phyloP scores from a whole-genome alignment of 1,140 invertebrate genomes.

The Drosophila sp. region DNA sequence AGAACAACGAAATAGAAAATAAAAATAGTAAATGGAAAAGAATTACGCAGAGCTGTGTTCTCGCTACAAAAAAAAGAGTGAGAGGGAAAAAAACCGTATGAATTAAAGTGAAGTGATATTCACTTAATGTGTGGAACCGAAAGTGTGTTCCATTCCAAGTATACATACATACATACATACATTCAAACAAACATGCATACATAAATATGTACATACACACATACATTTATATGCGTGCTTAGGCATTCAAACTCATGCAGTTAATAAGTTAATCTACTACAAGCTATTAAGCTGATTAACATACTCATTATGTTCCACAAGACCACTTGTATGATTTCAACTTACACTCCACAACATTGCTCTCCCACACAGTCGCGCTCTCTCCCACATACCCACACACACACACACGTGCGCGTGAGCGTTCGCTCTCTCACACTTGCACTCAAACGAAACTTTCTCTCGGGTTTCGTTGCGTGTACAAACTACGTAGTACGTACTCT shows the following conservation, averaged over 20 bases:
- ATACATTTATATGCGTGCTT: not conserved
- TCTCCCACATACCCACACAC: too few relatives aligned
- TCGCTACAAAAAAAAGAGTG: not conserved
- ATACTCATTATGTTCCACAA: slow-evolving; percentile 27
- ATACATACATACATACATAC: not conserved
- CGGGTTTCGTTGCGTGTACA: slow-evolving; percentile 14
- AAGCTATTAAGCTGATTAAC: slow-evolving; percentile 48
- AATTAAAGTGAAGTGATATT: slow-evolving; percentile 24
- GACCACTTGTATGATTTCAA: slow-evolving; percentile 76
- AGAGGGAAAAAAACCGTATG: not conserved
- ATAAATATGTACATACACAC: not conserved
- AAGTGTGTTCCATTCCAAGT: not conserved
- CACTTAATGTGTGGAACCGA: not conserved
- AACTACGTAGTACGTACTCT: too few relatives aligned
- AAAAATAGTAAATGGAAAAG: slow-evolving; percentile 16
- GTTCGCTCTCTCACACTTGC: slow-evolving; percentile 20
- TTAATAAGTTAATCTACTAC: slow-evolving; percentile 46
- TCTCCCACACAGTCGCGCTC: slow-evolving; percentile 16
- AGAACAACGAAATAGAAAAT: slow-evolving; percentile 30
- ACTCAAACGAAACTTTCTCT: slow-evolving; percentile 47
- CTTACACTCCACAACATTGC: slow-evolving; percentile 61
- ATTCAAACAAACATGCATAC: too few relatives aligned
- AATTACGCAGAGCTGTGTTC: not conserved
- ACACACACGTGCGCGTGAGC: too few relatives aligned
- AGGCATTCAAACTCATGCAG: not conserved